Evolutionary conservation across 2,888 invertebrate genomes (phyloP).

Genomic region (Pseudeuparius sepicola): DNA sequence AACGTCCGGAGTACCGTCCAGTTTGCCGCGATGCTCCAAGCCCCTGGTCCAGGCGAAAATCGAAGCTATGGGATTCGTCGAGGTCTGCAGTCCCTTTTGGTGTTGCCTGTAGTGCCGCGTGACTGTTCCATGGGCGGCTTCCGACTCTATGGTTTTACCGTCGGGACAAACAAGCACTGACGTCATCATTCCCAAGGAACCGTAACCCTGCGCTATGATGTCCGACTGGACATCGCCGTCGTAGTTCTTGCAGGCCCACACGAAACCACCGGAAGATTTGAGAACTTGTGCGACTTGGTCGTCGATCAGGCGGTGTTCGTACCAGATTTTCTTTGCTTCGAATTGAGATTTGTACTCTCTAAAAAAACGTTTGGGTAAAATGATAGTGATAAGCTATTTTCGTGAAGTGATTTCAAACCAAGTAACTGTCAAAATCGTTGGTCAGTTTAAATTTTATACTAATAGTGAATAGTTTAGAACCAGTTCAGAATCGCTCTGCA

Average conservation of each 20-base stretch:
- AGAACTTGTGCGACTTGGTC: constrained; percentile 85
- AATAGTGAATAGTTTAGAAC: too few species aligned
- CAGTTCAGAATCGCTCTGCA: too few species aligned
- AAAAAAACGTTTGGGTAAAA: too few species aligned
- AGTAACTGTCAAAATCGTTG: too few species aligned
- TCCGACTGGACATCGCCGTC: constrained; percentile 89
- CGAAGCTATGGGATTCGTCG: constrained; percentile 85
- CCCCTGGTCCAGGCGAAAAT: constrained; percentile 89
- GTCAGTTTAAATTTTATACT: too few species aligned
- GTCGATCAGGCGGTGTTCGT: constrained; percentile 84
- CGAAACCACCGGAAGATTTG: constrained; percentile 77
- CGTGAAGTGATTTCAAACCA: not conserved
- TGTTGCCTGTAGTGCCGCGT: constrained; percentile 80
- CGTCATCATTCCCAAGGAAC: constrained; percentile 85
- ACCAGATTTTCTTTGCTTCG: constrained; percentile 73
- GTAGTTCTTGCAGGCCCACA: constrained; percentile 91
- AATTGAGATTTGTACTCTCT: constrained; percentile 65
- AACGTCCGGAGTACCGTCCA: constrained; percentile 68
- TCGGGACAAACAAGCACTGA: constrained; percentile 84
- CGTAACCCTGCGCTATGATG: constrained; percentile 69
- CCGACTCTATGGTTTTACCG: constrained; percentile 79
- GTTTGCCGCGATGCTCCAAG: constrained; percentile 69
- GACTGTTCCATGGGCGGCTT: constrained; percentile 88
- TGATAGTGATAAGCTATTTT: constrained; percentile 14
- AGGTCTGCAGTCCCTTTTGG: constrained; percentile 76